phyloP scores from a whole-genome alignment of 92 coral and sea anemone species.

The Ricordea florida region DNA sequence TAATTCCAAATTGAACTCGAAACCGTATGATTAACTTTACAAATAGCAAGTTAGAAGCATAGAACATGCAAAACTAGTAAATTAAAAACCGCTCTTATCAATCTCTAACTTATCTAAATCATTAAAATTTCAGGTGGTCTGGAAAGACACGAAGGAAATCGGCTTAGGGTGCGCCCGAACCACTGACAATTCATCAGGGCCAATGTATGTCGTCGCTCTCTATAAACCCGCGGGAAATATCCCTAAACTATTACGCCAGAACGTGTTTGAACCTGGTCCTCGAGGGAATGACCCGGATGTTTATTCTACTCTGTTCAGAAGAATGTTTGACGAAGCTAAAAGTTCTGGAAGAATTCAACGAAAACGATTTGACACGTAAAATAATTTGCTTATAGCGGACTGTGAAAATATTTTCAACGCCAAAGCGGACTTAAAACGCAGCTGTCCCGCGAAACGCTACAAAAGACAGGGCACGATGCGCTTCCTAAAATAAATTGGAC shows the following conservation, averaged over 20 bases:
- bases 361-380: neutral
- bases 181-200: constrained; percentile 51
- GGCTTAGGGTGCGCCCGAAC: constrained; percentile 79
- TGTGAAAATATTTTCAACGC: no score
- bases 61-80: no score
- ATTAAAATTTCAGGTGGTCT: constrained; percentile 84
- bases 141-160: constrained; percentile 72
- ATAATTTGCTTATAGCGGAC: no score
- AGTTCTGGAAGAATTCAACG: constrained; percentile 34
- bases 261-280: constrained; percentile 75
- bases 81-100: no score
- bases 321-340: constrained; percentile 38
- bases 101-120: neutral
- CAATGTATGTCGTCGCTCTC: constrained; percentile 84
- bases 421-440: no score
- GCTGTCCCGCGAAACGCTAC: no score
- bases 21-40: no score
- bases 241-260: constrained; percentile 76
- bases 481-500: no score
- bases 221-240: constrained; percentile 93
- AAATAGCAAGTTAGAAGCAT: no score
- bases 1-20: no score
- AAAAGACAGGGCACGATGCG: no score
- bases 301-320: constrained; percentile 86
- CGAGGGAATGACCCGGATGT: constrained; percentile 84